A percentile compares a stretch with the other conserved stretches of the same genome.
phyloP scores from a whole-genome alignment of 2,113 vertebrate species.

The Alectura lathami region DNA sequence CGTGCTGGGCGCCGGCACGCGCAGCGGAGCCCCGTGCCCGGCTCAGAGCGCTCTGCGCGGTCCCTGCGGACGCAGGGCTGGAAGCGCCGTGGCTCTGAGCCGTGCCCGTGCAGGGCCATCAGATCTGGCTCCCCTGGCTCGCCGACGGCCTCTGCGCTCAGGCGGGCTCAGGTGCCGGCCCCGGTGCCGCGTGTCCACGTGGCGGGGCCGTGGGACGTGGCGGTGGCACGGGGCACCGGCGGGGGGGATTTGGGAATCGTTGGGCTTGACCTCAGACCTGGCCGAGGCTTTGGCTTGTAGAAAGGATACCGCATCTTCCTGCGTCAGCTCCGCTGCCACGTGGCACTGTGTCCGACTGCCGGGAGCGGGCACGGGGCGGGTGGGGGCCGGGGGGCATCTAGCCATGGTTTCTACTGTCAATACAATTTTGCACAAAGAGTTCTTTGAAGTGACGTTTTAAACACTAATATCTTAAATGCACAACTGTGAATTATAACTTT shows the following conservation, averaged over 20 bases:
- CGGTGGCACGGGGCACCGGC: fast-evolving
- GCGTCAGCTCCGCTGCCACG: not conserved
- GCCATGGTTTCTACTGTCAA: conserved; percentile 60
- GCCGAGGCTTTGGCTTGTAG: conserved; percentile 39
- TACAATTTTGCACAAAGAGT: conserved; percentile 69
- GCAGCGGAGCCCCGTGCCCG: not conserved
- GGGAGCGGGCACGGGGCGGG: not conserved
- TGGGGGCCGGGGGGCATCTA: not conserved
- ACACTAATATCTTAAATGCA: conserved; percentile 70
- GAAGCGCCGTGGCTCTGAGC: not conserved
- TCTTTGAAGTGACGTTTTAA: conserved; percentile 66
- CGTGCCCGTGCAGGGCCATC: not conserved
- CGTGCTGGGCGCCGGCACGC: not conserved
- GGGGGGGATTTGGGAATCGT: not conserved
- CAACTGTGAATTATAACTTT: conserved; percentile 72
- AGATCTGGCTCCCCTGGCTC: not conserved
- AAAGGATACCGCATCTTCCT: conserved; percentile 60
- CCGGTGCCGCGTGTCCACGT: fast-evolving
- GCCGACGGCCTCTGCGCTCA: not conserved
- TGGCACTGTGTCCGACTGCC: fast-evolving
- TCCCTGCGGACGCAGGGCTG: fast-evolving
- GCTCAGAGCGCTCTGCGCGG: fast-evolving
- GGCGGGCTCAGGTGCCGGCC: not conserved
- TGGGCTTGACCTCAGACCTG: conserved; percentile 53
- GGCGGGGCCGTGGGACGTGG: fast-evolving